Evolutionary conservation across 2,888 invertebrate genomes (phyloP), one percentile per base, ranked within the genome.

Genomic region (Diarsia brunnea): DNA sequence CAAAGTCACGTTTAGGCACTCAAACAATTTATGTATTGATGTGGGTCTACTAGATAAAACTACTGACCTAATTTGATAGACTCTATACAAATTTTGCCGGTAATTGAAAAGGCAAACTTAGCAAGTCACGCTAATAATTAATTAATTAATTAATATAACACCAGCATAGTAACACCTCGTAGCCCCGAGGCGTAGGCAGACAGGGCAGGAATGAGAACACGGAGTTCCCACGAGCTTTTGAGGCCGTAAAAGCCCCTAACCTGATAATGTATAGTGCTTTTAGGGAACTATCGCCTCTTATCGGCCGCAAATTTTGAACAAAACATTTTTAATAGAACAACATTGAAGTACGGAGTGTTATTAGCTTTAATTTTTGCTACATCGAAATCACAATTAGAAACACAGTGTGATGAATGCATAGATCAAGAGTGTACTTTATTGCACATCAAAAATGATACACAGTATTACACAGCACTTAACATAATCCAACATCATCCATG

Each of bases 51-150:
- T 75, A 72, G 60, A 79, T 82, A 79, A 76, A 79, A 69, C 60
- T 78, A 53, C 64, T 82, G 80, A 82, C 82, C 83, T 61, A 79
- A 66, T 74, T 87, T 81, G 24, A 55, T 70, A 64, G 31, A 69
- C 60, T 67, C 68, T 67, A 43, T 61, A 73, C 38, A 53, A 65
- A 69, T 77, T 63, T 68, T 51, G n/a, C 24, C 58, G 65, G 73
- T 78, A 66, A 77, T 68, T 72, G 11, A 66, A 55, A 55, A 49
- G 49, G 69, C 45, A 77, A 85, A 85, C 65, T 77, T 73, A 53
- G 79, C 80, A 70, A 84, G 84, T 89, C 88, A 89, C 83, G 86
- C 79, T 66, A 88, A 75, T 63, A 77, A 82, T 85, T 81, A 81
- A 81, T 85, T 65, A 73, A 82, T 70, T 69, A 70, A 64, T 49